These are phyloP conservation scores for Acrocera orbiculus DNA, from an alignment of 2,888 invertebrate genomes.

Conservation along the genomic window DNA sequence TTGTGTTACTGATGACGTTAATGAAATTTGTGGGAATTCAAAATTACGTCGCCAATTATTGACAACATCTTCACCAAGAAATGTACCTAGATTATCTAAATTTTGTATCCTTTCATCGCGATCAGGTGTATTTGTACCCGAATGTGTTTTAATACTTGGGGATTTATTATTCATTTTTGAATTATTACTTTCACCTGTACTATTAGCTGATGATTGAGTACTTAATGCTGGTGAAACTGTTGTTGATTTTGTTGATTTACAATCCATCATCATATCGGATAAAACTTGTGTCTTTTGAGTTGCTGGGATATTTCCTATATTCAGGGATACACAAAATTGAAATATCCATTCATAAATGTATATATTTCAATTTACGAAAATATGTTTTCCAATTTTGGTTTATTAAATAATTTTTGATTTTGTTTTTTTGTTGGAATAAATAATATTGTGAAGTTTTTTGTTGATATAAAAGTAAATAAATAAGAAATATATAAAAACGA, in stretches of 20 bases:
- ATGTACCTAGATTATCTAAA: slow-evolving; percentile 53
- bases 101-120: slow-evolving; percentile 36
- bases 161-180: neutral
- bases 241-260: too few species aligned
- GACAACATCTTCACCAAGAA: slow-evolving; percentile 69
- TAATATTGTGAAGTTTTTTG: neutral
- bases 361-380: too few species aligned
- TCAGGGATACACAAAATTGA: too few species aligned
- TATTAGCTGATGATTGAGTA: slow-evolving; percentile 17
- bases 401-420: slow-evolving; percentile 23
- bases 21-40: slow-evolving; percentile 19
- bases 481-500: too few species aligned
- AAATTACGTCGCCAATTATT: slow-evolving; percentile 48
- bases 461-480: too few species aligned
- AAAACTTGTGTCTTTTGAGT: too few species aligned
- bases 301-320: too few species aligned
- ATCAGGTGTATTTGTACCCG: slow-evolving; percentile 8
- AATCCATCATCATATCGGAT: too few species aligned
- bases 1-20: slow-evolving; percentile 3
- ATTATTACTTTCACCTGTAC: slow-evolving; percentile 11
- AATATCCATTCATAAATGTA: too few species aligned
- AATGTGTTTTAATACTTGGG: slow-evolving; percentile 1
- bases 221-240: slow-evolving; percentile 17
- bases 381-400: too few species aligned
- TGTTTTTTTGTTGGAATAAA: slow-evolving; percentile 14